Percentiles rank a stretch among this genome's conserved stretches.
Conservation (phyloP, 2,113 vertebrate genomes). For the Cepphus grylle region DNA sequence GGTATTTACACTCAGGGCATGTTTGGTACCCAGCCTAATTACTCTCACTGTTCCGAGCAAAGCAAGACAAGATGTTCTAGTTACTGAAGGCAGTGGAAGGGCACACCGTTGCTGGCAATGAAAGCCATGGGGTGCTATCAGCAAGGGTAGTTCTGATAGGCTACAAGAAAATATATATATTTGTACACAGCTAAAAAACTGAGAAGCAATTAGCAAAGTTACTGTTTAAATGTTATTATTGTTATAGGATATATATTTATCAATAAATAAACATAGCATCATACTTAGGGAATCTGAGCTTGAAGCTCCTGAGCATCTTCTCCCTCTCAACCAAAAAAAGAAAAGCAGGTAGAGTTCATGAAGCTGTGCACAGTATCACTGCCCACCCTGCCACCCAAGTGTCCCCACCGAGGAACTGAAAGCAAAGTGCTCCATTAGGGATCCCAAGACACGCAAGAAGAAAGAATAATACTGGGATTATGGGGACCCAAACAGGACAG, state of each 20-base stretch:
- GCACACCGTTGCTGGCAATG: fast-evolving
- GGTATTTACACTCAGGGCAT: background rate
- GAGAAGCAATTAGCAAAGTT: background rate
- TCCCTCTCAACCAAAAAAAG: background rate
- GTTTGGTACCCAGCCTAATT: background rate
- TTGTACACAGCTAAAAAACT: background rate
- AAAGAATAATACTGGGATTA: background rate
- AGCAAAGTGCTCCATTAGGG: background rate
- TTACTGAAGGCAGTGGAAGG: background rate
- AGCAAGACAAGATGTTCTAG: background rate
- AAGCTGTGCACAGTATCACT: background rate
- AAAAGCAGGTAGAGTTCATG: too few relatives aligned
- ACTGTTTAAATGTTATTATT: background rate
- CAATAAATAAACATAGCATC: background rate
- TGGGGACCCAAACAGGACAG: background rate
- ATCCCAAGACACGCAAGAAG: background rate
- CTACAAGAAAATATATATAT: background rate
- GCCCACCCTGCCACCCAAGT: too few relatives aligned
- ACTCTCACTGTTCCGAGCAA: background rate
- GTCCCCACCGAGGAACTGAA: fast-evolving
- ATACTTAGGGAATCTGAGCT: background rate
- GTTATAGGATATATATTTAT: background rate
- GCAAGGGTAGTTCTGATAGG: background rate
- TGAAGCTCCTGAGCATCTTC: background rate
- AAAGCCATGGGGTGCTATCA: background rate